Evolutionary conservation across 64 coral and sea anemone genomes (phyloP), one percentile per base, ranked within the genome.

Genomic region (Anthopleura sola): DNA sequence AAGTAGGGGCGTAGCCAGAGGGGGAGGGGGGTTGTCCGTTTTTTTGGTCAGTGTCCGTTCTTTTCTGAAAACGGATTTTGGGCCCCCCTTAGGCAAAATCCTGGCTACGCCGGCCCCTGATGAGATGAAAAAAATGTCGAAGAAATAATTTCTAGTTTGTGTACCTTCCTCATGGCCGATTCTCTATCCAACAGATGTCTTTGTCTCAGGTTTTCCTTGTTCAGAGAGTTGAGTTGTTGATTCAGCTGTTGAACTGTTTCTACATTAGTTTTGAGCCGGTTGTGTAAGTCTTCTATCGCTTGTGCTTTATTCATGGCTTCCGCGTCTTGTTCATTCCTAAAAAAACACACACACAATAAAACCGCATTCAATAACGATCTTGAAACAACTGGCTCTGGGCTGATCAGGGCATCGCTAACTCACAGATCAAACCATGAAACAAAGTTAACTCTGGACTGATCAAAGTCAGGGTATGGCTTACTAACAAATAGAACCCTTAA

Each of bases 171-270:
- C n/a, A 88, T 86, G 20, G 94, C 83, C 15, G 90, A 56, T 85
- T 95, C 94, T 31, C 90, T 91, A 39, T 95, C 94, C 15, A 95
- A 87, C 12, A 89, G 82, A 74, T 95, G 94, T 76, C 94, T 64
- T 85, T 95, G 94, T 37, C 94, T 82, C 20, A 95, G 84, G 84
- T 92, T 95, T 23, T 94, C 89, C 38, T 91, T 91, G 58, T 98
- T 98, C 33, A 93, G 75, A 23, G 91, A 83, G 58, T 93, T 98
- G 5, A 94, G 51, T 55, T 88, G 92, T 37, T 98, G 96, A 49
- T 92, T 98, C 0, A 98, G 90, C 60, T 94, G 92, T 79, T 94
- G 92, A 57, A 94, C 94, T 23, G 89, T 94, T 78, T 98, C 96
- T 47, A 98, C 93, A 76, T 98, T 98, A 5, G 85, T 75, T 82